Base-by-base conservation (phyloP, 35 echinoderm and acorn worm genomes). In the Eucidaris tribuloides region DNA sequence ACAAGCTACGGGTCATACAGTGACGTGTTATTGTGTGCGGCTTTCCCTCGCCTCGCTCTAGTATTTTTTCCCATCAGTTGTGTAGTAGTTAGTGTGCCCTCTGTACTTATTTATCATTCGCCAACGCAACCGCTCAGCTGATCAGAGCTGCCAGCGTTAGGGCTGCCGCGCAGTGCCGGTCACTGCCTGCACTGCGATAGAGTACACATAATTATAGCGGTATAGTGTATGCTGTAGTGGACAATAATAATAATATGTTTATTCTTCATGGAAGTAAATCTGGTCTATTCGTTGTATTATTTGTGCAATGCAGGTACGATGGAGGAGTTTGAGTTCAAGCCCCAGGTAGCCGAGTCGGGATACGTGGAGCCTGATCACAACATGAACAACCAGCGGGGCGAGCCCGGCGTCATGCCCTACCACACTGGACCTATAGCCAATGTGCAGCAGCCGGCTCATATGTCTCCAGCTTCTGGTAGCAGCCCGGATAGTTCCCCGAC, bases 321-420 rank as follows among this genome's bases (percentile, higher is more conserved):
- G 81, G 94, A 97, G 40, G 89, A 92, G 41, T 96, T 84, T 44
- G 94, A 97, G 64, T 97, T 84, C 89, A 97, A 97, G 64, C 94
- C 89, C 33, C 89, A 91, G 57, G 81, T 92, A 5, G 81, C 89
- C 5, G 84, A 92, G 48, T 79, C 83, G 35, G 89, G 85, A n/a
- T 97, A 74, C 40, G 55, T 84, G 42, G 94, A 92, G 15, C 68
- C 81, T 31, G 89, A 97, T 72, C 94, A 97, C 58, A 97, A 97
- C 81, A 92, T 97, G 94, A 97, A 97, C 77, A 71, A 65, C 46
- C 83, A 89, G 46, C 50, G 62, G 65, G 31, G 19, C 46, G 44
- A 54, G 44, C 34, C 92, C 46, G 44, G 78, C 71, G 25, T 89
- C 28, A 66, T 62, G 41, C 14, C 61, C 61, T 81, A 83, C 61